Percentiles rank a stretch among this genome's conserved stretches.
These are phyloP conservation scores for Drosophila conformis DNA, from an alignment of 2,888 invertebrate genomes.

Conservation along the genomic window DNA sequence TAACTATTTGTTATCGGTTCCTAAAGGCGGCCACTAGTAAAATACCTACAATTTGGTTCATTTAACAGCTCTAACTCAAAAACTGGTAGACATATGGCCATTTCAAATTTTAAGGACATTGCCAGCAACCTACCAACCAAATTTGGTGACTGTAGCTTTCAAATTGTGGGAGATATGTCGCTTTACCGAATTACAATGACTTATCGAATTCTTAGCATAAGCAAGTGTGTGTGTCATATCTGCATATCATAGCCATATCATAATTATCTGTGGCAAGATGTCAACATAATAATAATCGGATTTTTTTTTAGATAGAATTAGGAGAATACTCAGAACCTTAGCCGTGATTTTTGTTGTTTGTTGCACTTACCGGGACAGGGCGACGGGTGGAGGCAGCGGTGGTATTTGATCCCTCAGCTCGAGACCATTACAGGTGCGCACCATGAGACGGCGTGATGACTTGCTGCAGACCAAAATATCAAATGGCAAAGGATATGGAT, in stretches of 20 bases:
- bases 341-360: not conserved
- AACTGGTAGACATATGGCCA: not conserved
- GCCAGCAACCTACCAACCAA: not conserved
- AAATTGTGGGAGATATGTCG: not conserved
- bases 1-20: too few species aligned
- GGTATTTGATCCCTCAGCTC: slow-evolving; percentile 89
- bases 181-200: not conserved
- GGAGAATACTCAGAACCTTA: too few species aligned
- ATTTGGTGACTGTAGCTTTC: not conserved
- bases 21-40: not conserved
- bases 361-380: slow-evolving; percentile 84
- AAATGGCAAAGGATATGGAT: slow-evolving; percentile 10
- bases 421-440: slow-evolving; percentile 91
- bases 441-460: slow-evolving; percentile 88
- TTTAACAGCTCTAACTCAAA: too few species aligned
- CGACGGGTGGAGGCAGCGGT: slow-evolving; percentile 87
- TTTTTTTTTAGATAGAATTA: not conserved
- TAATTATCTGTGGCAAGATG: not conserved
- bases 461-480: slow-evolving; percentile 68
- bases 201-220: not conserved
- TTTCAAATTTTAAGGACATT: not conserved
- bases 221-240: not conserved
- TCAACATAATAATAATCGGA: not conserved
- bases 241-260: not conserved
- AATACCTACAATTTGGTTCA: not conserved